A percentile compares a stretch with the other conserved stretches of the same genome.
Conservation (phyloP, 2,797 vertebrate genomes). For the Meriones psammophilus region DNA sequence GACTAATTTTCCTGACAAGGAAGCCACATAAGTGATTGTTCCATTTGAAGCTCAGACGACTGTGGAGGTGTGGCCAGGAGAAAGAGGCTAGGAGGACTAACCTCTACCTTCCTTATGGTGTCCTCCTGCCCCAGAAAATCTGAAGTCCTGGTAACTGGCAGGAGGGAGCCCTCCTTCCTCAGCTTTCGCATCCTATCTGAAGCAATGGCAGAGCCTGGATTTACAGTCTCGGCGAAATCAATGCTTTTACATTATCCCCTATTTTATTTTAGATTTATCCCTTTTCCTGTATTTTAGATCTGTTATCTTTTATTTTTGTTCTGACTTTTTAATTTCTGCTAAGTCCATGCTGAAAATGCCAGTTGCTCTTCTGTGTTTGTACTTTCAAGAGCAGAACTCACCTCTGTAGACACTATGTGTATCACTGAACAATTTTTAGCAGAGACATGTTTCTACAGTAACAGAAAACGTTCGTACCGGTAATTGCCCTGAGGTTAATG, state of each 20-base stretch:
- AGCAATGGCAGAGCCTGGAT: background rate
- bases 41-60: background rate
- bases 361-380: conserved; percentile 50
- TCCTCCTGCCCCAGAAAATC: background rate
- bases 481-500: conserved; percentile 62
- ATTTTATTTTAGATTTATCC: background rate
- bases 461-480: background rate
- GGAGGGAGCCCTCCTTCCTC: background rate
- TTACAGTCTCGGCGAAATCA: conserved; percentile 51
- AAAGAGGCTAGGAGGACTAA: background rate
- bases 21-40: background rate
- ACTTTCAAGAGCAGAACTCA: conserved; percentile 34
- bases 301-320: conserved; percentile 58
- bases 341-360: conserved; percentile 38
- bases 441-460: conserved; percentile 9
- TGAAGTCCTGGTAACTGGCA: background rate
- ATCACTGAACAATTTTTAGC: background rate
- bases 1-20: background rate
- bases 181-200: background rate
- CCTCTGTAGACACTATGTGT: conserved; percentile 7
- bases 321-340: background rate
- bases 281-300: background rate
- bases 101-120: background rate
- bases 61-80: background rate
- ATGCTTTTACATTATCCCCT: background rate